Evolutionary conservation across 1,140 invertebrate genomes (phyloP).

Genomic region (Lineus longissimus): DNA sequence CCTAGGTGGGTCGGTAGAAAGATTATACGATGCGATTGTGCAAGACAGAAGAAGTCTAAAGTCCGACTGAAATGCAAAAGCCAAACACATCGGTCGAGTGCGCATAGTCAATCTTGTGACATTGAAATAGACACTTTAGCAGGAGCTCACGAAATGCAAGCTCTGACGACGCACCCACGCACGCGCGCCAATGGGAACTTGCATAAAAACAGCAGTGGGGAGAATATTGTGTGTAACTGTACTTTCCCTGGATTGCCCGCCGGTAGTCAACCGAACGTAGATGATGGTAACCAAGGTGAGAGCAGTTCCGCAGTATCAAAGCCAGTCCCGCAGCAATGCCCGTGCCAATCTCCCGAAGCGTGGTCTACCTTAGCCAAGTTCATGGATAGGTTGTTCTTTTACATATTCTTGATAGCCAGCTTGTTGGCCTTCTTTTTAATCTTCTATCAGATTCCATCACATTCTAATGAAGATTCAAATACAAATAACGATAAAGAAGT

Average conservation of each 20-base stretch:
- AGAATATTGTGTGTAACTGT: too few species aligned
- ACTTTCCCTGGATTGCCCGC: too few species aligned
- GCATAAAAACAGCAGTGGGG: too few species aligned
- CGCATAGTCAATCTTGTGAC: not conserved
- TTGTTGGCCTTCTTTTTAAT: not conserved
- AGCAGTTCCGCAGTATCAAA: too few species aligned
- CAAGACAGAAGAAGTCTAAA: not conserved
- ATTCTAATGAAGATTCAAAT: not conserved
- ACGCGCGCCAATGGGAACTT: not conserved
- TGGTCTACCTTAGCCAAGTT: conserved; percentile 20
- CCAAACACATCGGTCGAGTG: not conserved
- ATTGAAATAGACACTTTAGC: not conserved
- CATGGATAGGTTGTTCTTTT: conserved; percentile 23
- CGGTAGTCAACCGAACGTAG: too few species aligned
- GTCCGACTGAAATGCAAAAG: not conserved
- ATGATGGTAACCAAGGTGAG: too few species aligned
- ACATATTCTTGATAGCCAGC: conserved; percentile 19
- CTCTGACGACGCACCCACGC: not conserved
- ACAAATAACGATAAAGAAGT: too few species aligned
- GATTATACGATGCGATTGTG: not conserved
- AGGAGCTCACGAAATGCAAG: not conserved
- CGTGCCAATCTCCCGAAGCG: conserved; percentile 5
- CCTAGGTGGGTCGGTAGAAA: not conserved
- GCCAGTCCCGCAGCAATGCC: too few species aligned
- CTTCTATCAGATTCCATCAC: conserved; percentile 2